Conservation (phyloP, 1,140 invertebrate genomes). For the Neelides sp. region DNA sequence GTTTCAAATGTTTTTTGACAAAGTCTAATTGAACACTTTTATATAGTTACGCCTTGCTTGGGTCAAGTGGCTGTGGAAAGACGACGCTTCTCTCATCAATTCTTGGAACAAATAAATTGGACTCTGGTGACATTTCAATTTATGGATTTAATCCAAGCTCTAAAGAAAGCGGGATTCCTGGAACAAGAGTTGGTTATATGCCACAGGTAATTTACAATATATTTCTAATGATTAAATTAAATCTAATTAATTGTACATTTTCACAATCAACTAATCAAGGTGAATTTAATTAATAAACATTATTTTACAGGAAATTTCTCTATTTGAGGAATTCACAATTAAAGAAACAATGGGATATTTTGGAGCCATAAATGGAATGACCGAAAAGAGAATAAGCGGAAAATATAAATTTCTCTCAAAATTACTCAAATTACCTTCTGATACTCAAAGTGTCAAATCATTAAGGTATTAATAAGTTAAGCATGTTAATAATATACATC, state of each 20-base stretch:
- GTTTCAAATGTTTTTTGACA: not conserved
- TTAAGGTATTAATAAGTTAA: not conserved
- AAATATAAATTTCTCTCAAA: not conserved
- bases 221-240: not conserved
- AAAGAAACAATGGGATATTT: slow-evolving; percentile 42
- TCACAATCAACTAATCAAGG: too few species aligned
- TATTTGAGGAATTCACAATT: slow-evolving; percentile 42
- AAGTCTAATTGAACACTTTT: not conserved
- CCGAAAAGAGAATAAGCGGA: not conserved
- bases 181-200: slow-evolving; percentile 24
- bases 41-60: not conserved
- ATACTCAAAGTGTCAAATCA: not conserved
- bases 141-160: not conserved
- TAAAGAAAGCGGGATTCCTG: slow-evolving; percentile 2
- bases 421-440: not conserved
- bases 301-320: slow-evolving; percentile 37
- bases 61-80: not conserved
- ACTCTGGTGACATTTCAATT: slow-evolving; percentile 7
- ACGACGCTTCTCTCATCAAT: not conserved
- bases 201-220: slow-evolving; percentile 18
- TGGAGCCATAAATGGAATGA: slow-evolving; percentile 37
- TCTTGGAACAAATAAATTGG: not conserved
- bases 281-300: not conserved
- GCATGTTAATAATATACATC: not conserved
- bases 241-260: not conserved